Conservation (phyloP, 1,140 invertebrate species). For the Drosophila kepulauana region DNA sequence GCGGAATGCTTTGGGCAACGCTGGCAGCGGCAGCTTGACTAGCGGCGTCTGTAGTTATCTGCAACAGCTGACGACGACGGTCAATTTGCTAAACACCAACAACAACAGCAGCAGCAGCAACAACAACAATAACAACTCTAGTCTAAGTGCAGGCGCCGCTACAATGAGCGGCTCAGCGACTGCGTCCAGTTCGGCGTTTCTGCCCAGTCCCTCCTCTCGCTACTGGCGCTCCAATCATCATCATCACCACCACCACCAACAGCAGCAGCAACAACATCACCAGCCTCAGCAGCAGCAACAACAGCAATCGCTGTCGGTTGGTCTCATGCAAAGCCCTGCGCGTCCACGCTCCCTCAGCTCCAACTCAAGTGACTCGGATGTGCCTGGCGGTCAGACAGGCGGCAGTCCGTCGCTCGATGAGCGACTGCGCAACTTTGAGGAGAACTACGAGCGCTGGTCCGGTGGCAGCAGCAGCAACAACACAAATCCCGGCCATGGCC, state of each 20-base stretch:
- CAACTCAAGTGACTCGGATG: slow-evolving; percentile 87
- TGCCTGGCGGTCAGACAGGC: slow-evolving; percentile 85
- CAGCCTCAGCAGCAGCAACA: slow-evolving; percentile 44
- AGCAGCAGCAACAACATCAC: slow-evolving; percentile 74
- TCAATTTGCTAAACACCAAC: slow-evolving; percentile 34
- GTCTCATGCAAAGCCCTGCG: slow-evolving; percentile 85
- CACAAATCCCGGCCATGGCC: slow-evolving; percentile 24
- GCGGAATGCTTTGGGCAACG: slow-evolving; percentile 64
- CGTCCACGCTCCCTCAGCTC: slow-evolving; percentile 88
- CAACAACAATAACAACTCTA: slow-evolving; percentile 70
- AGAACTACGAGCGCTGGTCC: slow-evolving; percentile 96
- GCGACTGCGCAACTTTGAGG: slow-evolving; percentile 94
- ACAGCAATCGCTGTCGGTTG: slow-evolving; percentile 49
- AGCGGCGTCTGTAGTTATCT: slow-evolving; percentile 46
- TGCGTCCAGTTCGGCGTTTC: slow-evolving; percentile 56
- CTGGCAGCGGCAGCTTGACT: slow-evolving; percentile 9
- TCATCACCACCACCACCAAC: slow-evolving; percentile 76
- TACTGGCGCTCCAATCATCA: slow-evolving; percentile 80
- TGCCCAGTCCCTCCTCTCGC: slow-evolving; percentile 73
- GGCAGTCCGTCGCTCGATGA: slow-evolving; percentile 92
- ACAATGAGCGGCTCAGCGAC: slow-evolving; percentile 36
- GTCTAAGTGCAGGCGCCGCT: slow-evolving; percentile 63
- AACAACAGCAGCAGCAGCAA: slow-evolving; percentile 35
- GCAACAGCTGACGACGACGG: slow-evolving; percentile 42
- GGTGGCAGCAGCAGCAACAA: slow-evolving; percentile 87